Evolutionary conservation across 2,113 vertebrate species (phyloP), one percentile per base, ranked within the genome.

Genomic region (Actenoides hombroni): DNA sequence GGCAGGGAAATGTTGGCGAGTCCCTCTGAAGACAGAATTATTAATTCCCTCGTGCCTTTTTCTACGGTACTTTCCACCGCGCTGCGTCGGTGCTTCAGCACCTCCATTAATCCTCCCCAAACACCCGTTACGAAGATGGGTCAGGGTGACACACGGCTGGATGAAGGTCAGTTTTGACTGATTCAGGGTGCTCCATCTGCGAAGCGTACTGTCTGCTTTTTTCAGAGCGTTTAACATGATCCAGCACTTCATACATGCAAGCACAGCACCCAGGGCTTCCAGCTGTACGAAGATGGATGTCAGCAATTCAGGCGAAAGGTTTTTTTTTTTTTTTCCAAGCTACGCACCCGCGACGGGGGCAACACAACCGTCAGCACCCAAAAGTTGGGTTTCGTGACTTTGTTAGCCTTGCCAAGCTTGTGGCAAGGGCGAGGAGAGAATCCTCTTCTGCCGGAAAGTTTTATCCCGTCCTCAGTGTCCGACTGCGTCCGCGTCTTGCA

Each of bases 91-190:
- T 24, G 75, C 75, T 87, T 53, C 89, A 74, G 74, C 78, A 91
- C 57, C 79, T 74, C 44, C 82, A 92, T 89, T 87, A 91, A 92
- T 94, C 84, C 86, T 94, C 80, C 80, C 84, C 77, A 73, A 86
- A 18, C 69, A 10, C 73, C 88, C 12, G 5, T 86, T 78, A 59
- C 1, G 83, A 85, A 90, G 85, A 84, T 23, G 82, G 91, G 78
- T 74, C 59, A 73, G 78, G 88, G 90, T 89, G 95, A 94, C 69
- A 83, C 60, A 11, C 21, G 83, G 88, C 86, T 78, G 88, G 94
- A 91, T 96, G 25, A 88, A 96, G 90, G 91, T 95, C 95, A 88
- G 67, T 91, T 94, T 79, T 79, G 84, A 85, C 91, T 95, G 65
- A 94, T 91, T 95, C 75, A 26, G 87, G 59, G 84, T 73, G 44